Conservation (phyloP, 2,797 vertebrate genomes). For the Apogon hyalosoma region DNA sequence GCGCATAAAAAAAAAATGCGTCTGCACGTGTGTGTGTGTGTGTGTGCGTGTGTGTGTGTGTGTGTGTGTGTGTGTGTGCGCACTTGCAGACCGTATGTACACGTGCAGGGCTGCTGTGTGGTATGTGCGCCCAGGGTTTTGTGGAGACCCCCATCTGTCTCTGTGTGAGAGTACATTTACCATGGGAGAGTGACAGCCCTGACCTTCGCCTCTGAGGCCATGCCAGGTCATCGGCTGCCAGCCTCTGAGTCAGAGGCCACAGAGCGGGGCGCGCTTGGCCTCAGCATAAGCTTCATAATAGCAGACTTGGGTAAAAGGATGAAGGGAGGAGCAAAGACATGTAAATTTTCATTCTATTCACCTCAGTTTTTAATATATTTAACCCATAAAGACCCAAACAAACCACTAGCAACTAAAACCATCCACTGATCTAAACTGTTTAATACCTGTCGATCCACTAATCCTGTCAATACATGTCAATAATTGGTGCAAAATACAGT, state of each 20-base stretch:
- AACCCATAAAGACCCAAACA: neutral
- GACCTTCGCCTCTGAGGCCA: constrained; percentile 63
- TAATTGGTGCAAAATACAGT: no score
- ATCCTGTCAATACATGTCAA: no score
- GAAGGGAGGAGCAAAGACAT: constrained; percentile 19
- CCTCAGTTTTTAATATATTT: neutral
- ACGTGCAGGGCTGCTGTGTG: constrained; percentile 3
- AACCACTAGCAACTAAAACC: no score
- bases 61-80: neutral
- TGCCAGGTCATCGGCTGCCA: constrained; percentile 59
- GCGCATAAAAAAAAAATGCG: constrained; percentile 18
- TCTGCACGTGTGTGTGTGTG: neutral
- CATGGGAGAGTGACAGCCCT: constrained; percentile 52
- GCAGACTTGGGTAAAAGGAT: constrained; percentile 30
- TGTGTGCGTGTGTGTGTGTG: no score
- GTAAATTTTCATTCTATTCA: neutral
- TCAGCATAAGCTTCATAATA: constrained; percentile 39
- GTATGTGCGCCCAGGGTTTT: constrained; percentile 13
- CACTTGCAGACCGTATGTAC: constrained; percentile 4
- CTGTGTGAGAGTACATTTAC: constrained; percentile 36
- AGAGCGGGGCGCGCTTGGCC: constrained; percentile 18
- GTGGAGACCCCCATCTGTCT: constrained; percentile 18
- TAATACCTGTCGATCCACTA: no score
- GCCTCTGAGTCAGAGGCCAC: constrained; percentile 37
- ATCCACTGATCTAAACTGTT: no score